These are phyloP conservation scores for Drosophila rubida DNA, from an alignment of 2,888 invertebrate genomes.

Conservation along the genomic window DNA sequence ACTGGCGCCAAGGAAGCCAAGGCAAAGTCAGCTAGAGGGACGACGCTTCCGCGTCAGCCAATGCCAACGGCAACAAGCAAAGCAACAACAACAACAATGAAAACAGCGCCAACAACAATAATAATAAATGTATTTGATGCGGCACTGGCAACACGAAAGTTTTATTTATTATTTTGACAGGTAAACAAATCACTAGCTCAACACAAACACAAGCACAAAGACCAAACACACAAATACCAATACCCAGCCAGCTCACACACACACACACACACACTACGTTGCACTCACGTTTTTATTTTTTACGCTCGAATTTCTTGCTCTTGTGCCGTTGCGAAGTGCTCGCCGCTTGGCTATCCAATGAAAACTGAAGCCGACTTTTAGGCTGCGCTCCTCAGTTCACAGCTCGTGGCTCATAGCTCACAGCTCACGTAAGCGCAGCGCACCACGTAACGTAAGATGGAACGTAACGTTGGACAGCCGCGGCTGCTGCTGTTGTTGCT, in stretches of 20 bases:
- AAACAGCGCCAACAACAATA: conserved; percentile 22
- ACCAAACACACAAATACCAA: conserved; percentile 28
- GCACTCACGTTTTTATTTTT: conserved; percentile 59
- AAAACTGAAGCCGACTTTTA: conserved; percentile 75
- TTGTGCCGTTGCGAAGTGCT: conserved; percentile 45
- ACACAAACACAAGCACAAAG: conserved; percentile 44
- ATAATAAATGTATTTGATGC: conserved; percentile 71
- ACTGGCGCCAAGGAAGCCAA: conserved; percentile 31
- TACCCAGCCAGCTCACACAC: conserved; percentile 13
- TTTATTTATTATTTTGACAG: conserved; percentile 81
- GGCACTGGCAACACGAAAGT: conserved; percentile 76
- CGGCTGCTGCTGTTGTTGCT: conserved; percentile 17
- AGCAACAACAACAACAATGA: conserved; percentile 41
- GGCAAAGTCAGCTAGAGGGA: conserved; percentile 27
- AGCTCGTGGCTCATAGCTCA: neutral
- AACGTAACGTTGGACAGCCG: conserved; percentile 15
- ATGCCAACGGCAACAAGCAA: conserved; percentile 72
- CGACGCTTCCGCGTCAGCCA: conserved; percentile 49
- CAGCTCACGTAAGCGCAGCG: neutral
- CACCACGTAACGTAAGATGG: conserved; percentile 19
- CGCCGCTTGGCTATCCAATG: conserved; percentile 51
- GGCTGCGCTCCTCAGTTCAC: conserved; percentile 57
- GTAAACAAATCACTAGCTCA: conserved; percentile 76
- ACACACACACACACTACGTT: conserved; percentile 28
- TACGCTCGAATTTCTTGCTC: conserved; percentile 13